Conservation (phyloP, 1,140 invertebrate species). For the Stenopsyche tienmushanensis region DNA sequence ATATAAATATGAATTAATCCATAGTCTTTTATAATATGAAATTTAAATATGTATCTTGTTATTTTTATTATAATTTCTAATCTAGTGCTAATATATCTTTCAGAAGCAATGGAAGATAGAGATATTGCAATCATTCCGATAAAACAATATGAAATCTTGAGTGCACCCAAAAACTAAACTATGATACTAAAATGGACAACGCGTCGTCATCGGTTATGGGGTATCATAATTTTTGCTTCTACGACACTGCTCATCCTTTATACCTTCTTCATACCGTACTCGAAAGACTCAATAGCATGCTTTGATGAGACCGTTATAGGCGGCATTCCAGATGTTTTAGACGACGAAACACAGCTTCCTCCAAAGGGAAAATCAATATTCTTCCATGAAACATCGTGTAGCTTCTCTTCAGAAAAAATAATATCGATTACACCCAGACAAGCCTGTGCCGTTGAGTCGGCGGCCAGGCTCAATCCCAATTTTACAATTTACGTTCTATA, state of each 20-base stretch:
- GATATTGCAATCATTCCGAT: neutral
- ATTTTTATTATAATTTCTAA: no score
- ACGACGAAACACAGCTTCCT: conserved; percentile 27
- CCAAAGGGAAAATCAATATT: conserved; percentile 52
- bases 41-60: no score
- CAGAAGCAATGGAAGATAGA: neutral
- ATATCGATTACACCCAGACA: conserved; percentile 52
- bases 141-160: no score
- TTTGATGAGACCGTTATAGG: conserved; percentile 24
- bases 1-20: no score
- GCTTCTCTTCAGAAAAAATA: neutral
- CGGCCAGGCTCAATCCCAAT: conserved; percentile 57
- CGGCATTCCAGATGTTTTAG: conserved; percentile 33
- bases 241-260: neutral
- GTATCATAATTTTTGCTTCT: neutral
- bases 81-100: no score
- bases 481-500: conserved; percentile 56
- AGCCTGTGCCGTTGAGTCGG: conserved; percentile 63
- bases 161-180: no score
- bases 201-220: neutral
- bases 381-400: conserved; percentile 61
- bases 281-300: conserved; percentile 26
- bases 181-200: conserved; percentile 10
- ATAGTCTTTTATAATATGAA: no score
- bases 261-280: neutral